Percentiles rank a stretch among this genome's conserved stretches.
phyloP scores from a whole-genome alignment of 2,797 vertebrate species.

The Enteromius viviparus region DNA sequence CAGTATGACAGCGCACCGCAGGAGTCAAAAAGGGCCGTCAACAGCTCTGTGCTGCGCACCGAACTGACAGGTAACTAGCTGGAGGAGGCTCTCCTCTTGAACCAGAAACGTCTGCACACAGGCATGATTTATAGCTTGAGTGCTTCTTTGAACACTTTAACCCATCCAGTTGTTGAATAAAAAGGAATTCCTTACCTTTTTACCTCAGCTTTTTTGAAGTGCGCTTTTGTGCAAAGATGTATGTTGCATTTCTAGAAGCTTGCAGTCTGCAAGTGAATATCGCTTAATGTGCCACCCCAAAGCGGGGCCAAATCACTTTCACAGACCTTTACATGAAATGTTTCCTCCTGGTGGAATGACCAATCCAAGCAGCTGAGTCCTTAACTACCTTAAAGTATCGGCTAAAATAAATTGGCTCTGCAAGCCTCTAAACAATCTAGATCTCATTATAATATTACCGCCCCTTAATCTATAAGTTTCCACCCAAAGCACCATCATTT shows the following conservation, averaged over 20 bases:
- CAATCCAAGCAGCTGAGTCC: too few species aligned
- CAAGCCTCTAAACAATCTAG: too few species aligned
- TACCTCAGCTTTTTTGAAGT: not conserved
- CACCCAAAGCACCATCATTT: too few species aligned
- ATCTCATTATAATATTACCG: too few species aligned
- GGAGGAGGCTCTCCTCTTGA: constrained; percentile 27
- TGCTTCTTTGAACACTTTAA: constrained; percentile 27
- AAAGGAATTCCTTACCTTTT: constrained; percentile 18
- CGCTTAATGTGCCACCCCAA: too few species aligned
- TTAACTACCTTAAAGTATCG: too few species aligned
- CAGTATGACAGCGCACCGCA: constrained; percentile 69
- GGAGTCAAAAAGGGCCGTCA: constrained; percentile 71
- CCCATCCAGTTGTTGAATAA: constrained; percentile 10
- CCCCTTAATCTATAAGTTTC: too few species aligned
- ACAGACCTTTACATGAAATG: too few species aligned
- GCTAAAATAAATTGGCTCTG: too few species aligned
- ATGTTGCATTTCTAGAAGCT: constrained; percentile 6
- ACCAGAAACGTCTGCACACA: constrained; percentile 19
- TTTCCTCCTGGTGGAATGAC: too few species aligned
- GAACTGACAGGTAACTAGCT: constrained; percentile 76
- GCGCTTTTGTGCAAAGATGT: constrained; percentile 11
- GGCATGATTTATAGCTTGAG: constrained; percentile 34
- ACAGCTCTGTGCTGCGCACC: constrained; percentile 71
- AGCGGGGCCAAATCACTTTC: too few species aligned
- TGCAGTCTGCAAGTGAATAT: too few species aligned